These are phyloP conservation scores for Chlorodrepanis virens DNA, from an alignment of 2,113 vertebrate genomes.

Conservation along the genomic window DNA sequence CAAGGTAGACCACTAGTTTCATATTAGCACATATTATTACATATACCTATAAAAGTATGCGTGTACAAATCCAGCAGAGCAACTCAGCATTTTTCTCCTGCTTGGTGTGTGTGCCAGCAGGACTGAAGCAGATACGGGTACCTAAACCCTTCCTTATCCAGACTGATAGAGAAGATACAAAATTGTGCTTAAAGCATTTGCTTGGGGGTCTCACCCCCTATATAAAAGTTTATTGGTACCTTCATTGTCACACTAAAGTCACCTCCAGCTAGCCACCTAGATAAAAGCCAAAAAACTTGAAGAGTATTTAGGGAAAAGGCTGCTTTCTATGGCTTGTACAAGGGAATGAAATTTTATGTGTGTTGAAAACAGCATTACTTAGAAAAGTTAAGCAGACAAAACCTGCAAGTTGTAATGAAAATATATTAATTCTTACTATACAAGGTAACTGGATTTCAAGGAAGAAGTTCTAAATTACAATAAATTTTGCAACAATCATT, in stretches of 20 bases:
- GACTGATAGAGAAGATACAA: background rate
- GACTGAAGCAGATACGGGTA: accelerated
- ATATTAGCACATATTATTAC: background rate
- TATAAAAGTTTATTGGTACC: background rate
- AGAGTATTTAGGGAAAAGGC: background rate
- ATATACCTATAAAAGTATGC: accelerated
- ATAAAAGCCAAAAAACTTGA: background rate
- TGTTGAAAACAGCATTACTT: background rate
- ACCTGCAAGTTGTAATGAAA: background rate
- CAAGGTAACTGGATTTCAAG: background rate
- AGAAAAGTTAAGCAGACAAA: background rate
- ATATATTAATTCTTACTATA: background rate
- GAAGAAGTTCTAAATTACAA: background rate
- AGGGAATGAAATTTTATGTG: accelerated
- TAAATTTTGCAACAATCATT: background rate
- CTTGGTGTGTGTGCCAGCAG: accelerated
- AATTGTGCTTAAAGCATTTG: accelerated
- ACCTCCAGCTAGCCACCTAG: background rate
- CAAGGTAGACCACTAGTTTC: background rate
- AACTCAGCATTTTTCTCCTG: accelerated
- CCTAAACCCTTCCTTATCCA: background rate
- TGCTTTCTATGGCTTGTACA: accelerated
- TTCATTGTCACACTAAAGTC: background rate
- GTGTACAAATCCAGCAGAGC: background rate
- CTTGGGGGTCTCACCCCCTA: background rate